Percentiles rank a stretch among this genome's conserved stretches.
Conservation (phyloP, 2,888 invertebrate species). For the Hirtodrosophila confusa region DNA sequence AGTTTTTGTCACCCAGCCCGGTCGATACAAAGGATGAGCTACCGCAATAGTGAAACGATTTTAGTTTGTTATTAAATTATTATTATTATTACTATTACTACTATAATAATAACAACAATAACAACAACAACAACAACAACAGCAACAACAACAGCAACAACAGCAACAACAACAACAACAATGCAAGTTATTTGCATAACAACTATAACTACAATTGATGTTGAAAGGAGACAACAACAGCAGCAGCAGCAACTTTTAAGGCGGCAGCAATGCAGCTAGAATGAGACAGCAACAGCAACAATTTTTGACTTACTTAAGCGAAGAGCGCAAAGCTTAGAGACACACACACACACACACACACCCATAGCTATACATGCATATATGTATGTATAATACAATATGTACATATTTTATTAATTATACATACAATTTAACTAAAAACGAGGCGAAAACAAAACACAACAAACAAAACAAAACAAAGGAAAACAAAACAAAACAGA, state of each 20-base stretch:
- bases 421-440: slow-evolving; percentile 54
- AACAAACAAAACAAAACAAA: no score
- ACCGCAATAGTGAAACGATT: slow-evolving; percentile 88
- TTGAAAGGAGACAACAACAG: slow-evolving; percentile 35
- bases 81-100: slow-evolving; percentile 84
- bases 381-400: slow-evolving; percentile 49
- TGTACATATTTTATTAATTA: slow-evolving; percentile 78
- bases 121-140: slow-evolving; percentile 63
- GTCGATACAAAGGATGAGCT: slow-evolving; percentile 93
- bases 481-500: no score
- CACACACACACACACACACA: slow-evolving; percentile 28
- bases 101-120: slow-evolving; percentile 79
- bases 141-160: slow-evolving; percentile 34
- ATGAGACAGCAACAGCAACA: slow-evolving; percentile 63
- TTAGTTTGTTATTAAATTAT: slow-evolving; percentile 84
- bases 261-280: slow-evolving; percentile 25
- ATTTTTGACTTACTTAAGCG: slow-evolving; percentile 67
- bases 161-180: slow-evolving; percentile 29
- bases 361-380: slow-evolving; percentile 27
- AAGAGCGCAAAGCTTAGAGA: slow-evolving; percentile 54
- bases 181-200: slow-evolving; percentile 42
- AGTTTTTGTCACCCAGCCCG: slow-evolving; percentile 94
- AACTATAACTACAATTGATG: slow-evolving; percentile 64
- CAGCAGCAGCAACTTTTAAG: slow-evolving; percentile 8
- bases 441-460: slow-evolving; percentile 12